Conservation (phyloP, 2,797 vertebrate genomes). For the Malurus leucopterus region DNA sequence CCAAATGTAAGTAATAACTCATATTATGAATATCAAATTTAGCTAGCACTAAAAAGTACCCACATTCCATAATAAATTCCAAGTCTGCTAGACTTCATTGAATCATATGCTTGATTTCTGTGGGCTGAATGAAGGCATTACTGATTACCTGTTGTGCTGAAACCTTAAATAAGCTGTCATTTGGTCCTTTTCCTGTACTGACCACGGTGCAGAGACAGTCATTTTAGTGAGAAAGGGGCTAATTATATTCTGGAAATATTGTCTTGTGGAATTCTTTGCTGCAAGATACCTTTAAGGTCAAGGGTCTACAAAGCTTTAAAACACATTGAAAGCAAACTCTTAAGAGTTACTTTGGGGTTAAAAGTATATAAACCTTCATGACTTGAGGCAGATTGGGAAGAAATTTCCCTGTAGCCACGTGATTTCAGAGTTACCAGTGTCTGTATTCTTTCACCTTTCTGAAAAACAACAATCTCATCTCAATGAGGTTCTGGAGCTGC, state of each 20-base stretch:
- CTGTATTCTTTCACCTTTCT: neutral
- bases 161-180: neutral
- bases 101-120: neutral
- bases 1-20: constrained; percentile 18
- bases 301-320: neutral
- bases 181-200: neutral
- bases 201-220: neutral
- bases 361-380: neutral
- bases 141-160: constrained; percentile 15
- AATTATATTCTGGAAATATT: neutral
- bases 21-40: constrained; percentile 9
- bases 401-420: neutral
- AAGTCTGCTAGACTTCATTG: neutral
- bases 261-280: neutral
- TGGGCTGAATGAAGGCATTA: neutral
- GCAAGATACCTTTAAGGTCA: neutral
- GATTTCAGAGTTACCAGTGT: neutral
- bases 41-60: neutral
- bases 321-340: neutral
- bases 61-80: neutral
- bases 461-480: neutral
- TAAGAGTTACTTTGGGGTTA: neutral
- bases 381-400: neutral
- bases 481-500: neutral
- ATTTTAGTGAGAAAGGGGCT: neutral